Conservation (phyloP, 2,113 vertebrate genomes). For the Tachuris rubrigastra region DNA sequence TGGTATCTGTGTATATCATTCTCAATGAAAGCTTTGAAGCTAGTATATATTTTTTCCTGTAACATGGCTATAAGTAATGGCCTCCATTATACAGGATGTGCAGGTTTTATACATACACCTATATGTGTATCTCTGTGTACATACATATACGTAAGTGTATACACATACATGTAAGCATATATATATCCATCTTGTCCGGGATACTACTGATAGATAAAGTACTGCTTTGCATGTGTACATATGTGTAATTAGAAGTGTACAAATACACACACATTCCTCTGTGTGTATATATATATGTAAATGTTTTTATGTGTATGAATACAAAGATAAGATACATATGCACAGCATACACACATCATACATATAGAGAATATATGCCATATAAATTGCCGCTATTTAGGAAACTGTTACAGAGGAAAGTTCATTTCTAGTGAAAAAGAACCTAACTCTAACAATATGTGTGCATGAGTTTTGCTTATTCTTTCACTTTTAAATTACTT, state of each 20-base stretch:
- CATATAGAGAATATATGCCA: background rate
- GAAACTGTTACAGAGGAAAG: background rate
- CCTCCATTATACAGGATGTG: background rate
- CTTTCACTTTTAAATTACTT: background rate
- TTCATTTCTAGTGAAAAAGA: background rate
- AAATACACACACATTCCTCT: background rate
- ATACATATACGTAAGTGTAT: background rate
- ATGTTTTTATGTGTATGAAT: background rate
- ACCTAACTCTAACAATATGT: background rate
- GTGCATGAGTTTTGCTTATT: background rate
- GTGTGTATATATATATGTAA: fast-evolving
- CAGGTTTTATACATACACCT: background rate
- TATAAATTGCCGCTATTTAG: background rate
- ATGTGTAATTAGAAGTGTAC: background rate
- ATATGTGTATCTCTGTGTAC: background rate
- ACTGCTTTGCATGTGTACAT: background rate
- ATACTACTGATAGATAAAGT: background rate
- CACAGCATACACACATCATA: fast-evolving
- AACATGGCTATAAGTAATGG: background rate
- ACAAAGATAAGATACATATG: background rate
- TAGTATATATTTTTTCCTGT: background rate
- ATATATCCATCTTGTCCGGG: background rate
- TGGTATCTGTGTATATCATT: background rate
- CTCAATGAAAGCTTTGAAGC: background rate
- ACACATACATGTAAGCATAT: no score